Base-by-base conservation (phyloP, 2,113 vertebrate genomes). In the Sapajus apella region DNA sequence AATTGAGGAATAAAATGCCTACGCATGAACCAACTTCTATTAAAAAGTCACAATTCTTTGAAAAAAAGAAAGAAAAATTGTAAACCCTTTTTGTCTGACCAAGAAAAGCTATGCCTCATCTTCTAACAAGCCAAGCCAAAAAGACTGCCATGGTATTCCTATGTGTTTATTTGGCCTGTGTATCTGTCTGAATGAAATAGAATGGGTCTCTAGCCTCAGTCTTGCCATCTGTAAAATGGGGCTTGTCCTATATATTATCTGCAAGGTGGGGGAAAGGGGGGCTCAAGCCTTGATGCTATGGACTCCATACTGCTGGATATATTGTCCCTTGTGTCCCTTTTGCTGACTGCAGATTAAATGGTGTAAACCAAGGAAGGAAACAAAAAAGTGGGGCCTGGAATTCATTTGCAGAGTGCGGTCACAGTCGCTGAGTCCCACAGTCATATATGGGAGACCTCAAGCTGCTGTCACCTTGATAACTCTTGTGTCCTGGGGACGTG, bases 1-100 rank as follows among this genome's bases (percentile, higher is more conserved):
- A 98, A 89, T 93, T 86, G 96, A 94, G 73, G 91, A 97, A 86
- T 84, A 79, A 94, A 84, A 97, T 72, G 87, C 94, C 94, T 91
- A 64, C 2, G 80, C 93, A 97, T 5, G 66, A 90, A 96, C 75
- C 92, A 97, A 92, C 86, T 97, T 97, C 94, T 97, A 9, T 90
- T 94, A 95, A 95, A 95, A 97, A 97, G 95, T 91, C 50, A 70
- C 84, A 97, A 66, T 47, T 84, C 87, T 43, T 86, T 94, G 87
- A 82, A 55, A 92, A 13, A n/a, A 70, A 8, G n/a, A 45, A 58
- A 81, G 82, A 37, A 13, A 30, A 95, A 84, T 16, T 90, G 5
- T 72, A 82, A 85, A 91, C n/a, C 23, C 50, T 87, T 75, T 96
- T 80, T 95, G 77, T 95, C 72, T 11, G 37, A 58, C 55, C 37